A percentile compares a stretch with the other conserved stretches of the same genome.
Conservation (phyloP, 2,888 invertebrate species). For the Patella caerulea region DNA sequence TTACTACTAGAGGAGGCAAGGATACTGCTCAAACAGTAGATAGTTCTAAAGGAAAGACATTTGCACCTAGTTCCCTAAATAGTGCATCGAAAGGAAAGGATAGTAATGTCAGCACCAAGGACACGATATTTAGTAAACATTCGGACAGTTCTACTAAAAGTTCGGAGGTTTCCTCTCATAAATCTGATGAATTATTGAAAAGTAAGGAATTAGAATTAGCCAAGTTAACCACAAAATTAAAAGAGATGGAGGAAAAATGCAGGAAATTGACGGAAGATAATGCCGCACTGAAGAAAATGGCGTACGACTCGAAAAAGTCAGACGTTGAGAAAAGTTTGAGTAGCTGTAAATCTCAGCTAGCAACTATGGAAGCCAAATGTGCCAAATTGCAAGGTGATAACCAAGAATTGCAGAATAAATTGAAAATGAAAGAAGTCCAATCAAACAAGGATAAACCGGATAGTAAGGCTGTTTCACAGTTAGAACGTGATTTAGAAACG, state of each 20-base stretch:
- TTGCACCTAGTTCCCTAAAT: not conserved
- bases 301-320: constrained; percentile 25
- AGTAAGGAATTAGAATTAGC: constrained; percentile 32
- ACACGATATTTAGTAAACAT: constrained; percentile 12
- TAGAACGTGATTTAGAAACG: constrained; percentile 57
- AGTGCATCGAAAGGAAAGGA: constrained; percentile 16
- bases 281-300: constrained; percentile 50
- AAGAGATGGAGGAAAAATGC: constrained; percentile 79
- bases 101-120: constrained; percentile 9
- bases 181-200: constrained; percentile 20
- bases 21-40: not conserved
- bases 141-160: constrained; percentile 14
- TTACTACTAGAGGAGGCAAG: not conserved
- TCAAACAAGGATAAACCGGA: constrained; percentile 18
- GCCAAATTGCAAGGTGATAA: constrained; percentile 49
- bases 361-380: constrained; percentile 52
- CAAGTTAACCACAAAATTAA: constrained; percentile 32
- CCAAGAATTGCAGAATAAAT: constrained; percentile 39
- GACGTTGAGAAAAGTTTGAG: constrained; percentile 19
- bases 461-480: constrained; percentile 23
- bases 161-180: constrained; percentile 11
- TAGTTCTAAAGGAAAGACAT: not conserved
- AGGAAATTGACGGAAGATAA: constrained; percentile 82
- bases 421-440: constrained; percentile 41
- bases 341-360: constrained; percentile 42